Base-by-base conservation (phyloP, 1,140 invertebrate genomes). In the Hyposmocoma kahamanoa region DNA sequence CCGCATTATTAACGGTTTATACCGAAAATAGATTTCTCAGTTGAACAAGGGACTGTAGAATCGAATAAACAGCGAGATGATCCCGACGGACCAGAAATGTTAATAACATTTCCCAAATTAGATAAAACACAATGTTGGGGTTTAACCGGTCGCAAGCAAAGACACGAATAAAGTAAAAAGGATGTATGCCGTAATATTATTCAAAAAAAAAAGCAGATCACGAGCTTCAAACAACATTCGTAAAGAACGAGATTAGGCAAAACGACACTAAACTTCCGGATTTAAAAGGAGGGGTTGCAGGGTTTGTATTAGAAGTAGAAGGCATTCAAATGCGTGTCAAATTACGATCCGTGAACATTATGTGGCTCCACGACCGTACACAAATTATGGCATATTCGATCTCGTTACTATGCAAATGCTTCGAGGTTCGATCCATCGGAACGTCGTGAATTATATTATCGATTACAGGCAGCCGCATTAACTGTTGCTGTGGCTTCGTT, bases 351-450 rank as follows among this genome's bases (percentile, higher is more conserved):
- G 18, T 10, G n/a, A 15, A 36, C 32, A 36, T 36, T 36, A 36
- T 36, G 32, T 36, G 32, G 39, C 39, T 32, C 24, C 43, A 42
- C 44, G 53, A 46, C 42, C 36, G 42, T 36, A 50, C 38, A 55
- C 43, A 55, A 55, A 50, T 55, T 50, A 36, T 36, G 32, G 47
- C 47, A 41, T 45, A 49, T 55, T 55, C 47, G 24, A 55, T 50
- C 47, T 50, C 17, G 36, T 55, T 55, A 48, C 47, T 55, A 50
- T 55, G 47, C 47, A 34, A 55, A 55, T 50, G 53, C 47, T 48
- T 10, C 36, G 13, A 22, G 47, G 15, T 42, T 45, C 24, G 45
- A 39, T 46, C 19, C 42, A 49, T 34, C 32, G 32, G 32, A 17
- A 24, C 51, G 20, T 42, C 24, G 26, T 50, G 47, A 55, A 46